phyloP scores from a whole-genome alignment of 2,888 invertebrate genomes.

The Minunthozetes semirufus region DNA sequence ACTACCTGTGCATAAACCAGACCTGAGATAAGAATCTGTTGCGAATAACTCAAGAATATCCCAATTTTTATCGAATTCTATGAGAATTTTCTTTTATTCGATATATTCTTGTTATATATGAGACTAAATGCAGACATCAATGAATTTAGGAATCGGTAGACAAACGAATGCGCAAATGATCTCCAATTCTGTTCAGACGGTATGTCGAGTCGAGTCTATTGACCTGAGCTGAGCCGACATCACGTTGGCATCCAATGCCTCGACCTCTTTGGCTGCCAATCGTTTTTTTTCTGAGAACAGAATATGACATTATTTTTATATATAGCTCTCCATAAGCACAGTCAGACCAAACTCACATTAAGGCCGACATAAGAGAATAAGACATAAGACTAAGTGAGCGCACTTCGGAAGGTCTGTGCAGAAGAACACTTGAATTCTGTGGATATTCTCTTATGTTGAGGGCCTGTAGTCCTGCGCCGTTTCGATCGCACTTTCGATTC shows the following conservation, averaged over 20 bases:
- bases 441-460: neutral
- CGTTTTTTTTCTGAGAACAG: neutral
- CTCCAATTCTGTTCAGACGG: neutral
- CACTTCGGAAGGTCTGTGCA: neutral
- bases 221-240: conserved; percentile 9
- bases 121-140: no score
- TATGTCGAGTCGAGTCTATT: neutral
- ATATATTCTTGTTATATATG: no score
- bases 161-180: neutral
- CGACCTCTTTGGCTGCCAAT: neutral
- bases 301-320: conserved; percentile 4
- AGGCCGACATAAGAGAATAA: neutral
- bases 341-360: no score
- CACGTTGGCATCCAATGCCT: conserved; percentile 5
- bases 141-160: no score
- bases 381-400: neutral
- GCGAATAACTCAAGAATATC: no score
- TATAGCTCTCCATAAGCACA: neutral
- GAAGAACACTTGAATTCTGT: neutral
- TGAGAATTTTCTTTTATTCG: no score
- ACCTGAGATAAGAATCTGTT: no score
- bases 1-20: no score
- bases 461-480: neutral
- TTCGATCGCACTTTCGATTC: neutral
- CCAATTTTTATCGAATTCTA: no score